These are phyloP conservation scores for Daphoenositta chrysoptera DNA, from an alignment of 2,113 vertebrate genomes.

Conservation along the genomic window DNA sequence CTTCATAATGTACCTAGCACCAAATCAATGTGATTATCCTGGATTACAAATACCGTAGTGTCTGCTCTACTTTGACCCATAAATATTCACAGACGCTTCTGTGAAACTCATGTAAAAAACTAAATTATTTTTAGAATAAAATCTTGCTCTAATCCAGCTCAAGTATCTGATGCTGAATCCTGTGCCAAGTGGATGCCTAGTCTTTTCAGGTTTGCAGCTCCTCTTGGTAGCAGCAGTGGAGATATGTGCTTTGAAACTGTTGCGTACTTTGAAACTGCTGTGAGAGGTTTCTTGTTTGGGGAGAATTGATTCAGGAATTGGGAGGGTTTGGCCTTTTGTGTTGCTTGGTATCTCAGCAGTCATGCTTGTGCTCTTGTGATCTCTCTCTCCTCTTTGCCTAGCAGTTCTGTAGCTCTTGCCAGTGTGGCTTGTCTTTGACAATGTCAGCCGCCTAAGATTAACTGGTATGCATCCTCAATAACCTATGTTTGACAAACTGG, in stretches of 20 bases:
- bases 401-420: neutral
- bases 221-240: neutral
- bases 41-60: neutral
- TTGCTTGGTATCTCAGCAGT: neutral
- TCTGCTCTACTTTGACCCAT: neutral
- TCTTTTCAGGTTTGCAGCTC: neutral
- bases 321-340: neutral
- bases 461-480: slow-evolving; percentile 61
- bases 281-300: neutral
- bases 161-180: neutral
- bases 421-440: neutral
- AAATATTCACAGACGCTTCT: neutral
- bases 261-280: neutral
- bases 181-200: accelerated
- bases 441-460: slow-evolving; percentile 50
- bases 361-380: neutral
- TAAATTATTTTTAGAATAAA: neutral
- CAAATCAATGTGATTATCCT: neutral
- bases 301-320: neutral
- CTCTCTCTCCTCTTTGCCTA: neutral
- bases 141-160: neutral
- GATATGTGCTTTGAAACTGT: neutral
- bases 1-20: neutral
- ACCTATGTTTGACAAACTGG: slow-evolving; percentile 49
- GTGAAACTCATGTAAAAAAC: neutral